Conservation (phyloP, 1,140 invertebrate genomes). For the Lasioglossum baleicum region DNA sequence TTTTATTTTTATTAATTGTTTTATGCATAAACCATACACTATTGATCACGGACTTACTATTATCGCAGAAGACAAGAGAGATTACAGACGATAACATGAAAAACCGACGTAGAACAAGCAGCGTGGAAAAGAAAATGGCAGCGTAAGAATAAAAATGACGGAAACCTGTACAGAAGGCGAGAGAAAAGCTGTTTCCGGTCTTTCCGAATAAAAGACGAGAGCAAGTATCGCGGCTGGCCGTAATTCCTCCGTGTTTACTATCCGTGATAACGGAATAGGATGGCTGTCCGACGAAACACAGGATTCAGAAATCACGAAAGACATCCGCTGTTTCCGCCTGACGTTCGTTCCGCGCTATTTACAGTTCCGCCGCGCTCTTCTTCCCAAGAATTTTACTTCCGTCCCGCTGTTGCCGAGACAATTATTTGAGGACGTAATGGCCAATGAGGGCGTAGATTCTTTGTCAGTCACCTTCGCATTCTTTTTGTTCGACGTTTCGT, state of each 20-base stretch:
- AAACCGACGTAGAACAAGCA: background rate
- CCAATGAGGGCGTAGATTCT: background rate
- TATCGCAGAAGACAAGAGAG: too few species aligned
- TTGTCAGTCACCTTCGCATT: too few species aligned
- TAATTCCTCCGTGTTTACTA: conserved; percentile 42
- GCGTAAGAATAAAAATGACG: background rate
- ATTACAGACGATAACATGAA: too few species aligned
- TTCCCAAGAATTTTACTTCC: conserved; percentile 10
- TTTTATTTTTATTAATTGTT: too few species aligned
- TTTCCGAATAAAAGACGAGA: conserved; percentile 40
- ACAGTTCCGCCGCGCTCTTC: background rate
- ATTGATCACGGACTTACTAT: too few species aligned
- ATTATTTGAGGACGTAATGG: background rate
- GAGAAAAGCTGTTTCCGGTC: conserved; percentile 9
- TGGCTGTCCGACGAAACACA: conserved; percentile 20
- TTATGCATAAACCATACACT: too few species aligned
- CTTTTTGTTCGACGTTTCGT: too few species aligned
- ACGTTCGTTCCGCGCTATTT: conserved; percentile 22
- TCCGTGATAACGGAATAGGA: conserved; percentile 37
- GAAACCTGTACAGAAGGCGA: background rate
- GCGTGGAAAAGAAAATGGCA: background rate
- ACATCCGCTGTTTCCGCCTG: background rate
- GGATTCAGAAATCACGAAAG: conserved; percentile 24
- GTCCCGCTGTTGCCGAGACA: background rate
- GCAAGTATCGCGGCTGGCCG: conserved; percentile 23